phyloP scores from a whole-genome alignment of 2,888 invertebrate species.

The Tiliacea aurago region DNA sequence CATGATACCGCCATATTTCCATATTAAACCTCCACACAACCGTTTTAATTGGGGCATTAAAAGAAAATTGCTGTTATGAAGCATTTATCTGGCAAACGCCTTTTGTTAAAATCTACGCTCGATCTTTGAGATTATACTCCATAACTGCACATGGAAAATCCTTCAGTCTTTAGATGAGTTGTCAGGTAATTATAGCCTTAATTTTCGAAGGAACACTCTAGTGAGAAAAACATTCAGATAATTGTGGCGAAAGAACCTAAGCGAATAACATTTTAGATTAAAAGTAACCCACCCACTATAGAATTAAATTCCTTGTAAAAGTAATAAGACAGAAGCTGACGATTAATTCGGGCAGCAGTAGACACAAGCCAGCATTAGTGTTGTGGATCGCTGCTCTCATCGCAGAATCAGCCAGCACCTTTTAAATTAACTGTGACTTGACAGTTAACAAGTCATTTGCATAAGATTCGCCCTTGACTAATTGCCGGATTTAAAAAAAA shows the following conservation, averaged over 20 bases:
- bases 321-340: conserved; percentile 18
- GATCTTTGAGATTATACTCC: neutral
- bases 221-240: neutral
- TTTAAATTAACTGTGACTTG: conserved; percentile 76
- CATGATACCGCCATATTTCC: neutral
- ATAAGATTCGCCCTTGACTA: conserved; percentile 80
- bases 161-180: neutral
- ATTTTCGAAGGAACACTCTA: neutral
- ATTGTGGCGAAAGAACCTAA: neutral
- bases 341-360: conserved; percentile 26
- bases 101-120: neutral
- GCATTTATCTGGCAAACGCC: neutral
- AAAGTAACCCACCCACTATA: neutral
- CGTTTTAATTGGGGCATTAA: neutral
- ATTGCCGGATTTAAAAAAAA: conserved; percentile 74
- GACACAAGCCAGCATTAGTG: conserved; percentile 35
- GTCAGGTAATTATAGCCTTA: neutral
- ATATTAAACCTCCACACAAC: neutral
- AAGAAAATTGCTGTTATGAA: no score
- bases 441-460: conserved; percentile 82
- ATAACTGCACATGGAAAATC: neutral
- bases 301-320: conserved; percentile 9
- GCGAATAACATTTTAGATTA: neutral
- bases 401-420: conserved; percentile 52
- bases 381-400: conserved; percentile 23